Conservation (phyloP, 2,888 invertebrate genomes). For the Drosophila parthenogenetica region DNA sequence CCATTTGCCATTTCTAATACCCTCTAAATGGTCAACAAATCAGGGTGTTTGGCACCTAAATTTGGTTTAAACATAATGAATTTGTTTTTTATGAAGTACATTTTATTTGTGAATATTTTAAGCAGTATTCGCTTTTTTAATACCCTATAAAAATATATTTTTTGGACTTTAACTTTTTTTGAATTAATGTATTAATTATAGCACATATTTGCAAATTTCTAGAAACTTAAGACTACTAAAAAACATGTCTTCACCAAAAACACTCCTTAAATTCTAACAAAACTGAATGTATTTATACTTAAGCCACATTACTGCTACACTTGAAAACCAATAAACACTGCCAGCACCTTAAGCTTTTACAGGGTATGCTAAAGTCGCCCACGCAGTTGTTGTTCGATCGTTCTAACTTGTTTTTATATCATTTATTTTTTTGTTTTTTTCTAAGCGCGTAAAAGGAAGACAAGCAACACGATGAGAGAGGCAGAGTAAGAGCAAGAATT, state of each 20-base stretch:
- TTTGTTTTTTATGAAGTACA: neutral
- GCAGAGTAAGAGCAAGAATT: conserved; percentile 1
- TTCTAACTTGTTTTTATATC: conserved; percentile 27
- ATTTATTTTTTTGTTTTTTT: conserved; percentile 21
- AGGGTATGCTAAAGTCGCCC: conserved; percentile 24
- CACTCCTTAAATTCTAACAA: too few species aligned
- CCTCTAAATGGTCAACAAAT: neutral
- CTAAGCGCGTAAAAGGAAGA: conserved; percentile 56
- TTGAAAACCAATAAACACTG: neutral
- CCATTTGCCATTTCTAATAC: conserved; percentile 47
- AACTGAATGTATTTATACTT: neutral
- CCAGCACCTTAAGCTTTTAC: neutral
- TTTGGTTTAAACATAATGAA: neutral
- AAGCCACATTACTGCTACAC: neutral
- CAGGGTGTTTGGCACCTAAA: neutral
- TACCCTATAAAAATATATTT: neutral
- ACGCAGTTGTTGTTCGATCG: neutral
- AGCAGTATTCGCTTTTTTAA: neutral
- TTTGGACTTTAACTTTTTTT: too few species aligned
- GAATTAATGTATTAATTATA: too few species aligned
- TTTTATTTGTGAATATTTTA: neutral
- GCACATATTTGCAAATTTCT: too few species aligned
- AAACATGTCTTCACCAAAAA: too few species aligned
- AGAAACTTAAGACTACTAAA: too few species aligned
- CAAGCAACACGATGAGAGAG: conserved; percentile 4